Conservation (phyloP, 1,140 invertebrate genomes). For the Microplitis mediator region DNA sequence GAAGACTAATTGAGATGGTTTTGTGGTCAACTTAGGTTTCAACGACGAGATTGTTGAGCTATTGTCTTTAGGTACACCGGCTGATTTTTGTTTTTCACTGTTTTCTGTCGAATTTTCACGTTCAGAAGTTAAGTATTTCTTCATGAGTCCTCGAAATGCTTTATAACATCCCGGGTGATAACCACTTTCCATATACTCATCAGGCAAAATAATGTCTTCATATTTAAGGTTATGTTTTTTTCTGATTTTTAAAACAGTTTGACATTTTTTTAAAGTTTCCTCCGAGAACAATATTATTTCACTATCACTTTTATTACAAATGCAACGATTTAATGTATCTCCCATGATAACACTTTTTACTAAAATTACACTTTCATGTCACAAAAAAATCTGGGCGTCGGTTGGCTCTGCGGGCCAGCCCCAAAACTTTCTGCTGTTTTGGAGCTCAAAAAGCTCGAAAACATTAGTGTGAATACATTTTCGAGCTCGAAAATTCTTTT, state of each 20-base stretch:
- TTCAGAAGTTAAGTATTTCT: constrained; percentile 26
- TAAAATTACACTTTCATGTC: not conserved
- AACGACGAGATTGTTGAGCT: constrained; percentile 8
- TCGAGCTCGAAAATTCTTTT: no score
- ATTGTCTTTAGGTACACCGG: constrained; percentile 12
- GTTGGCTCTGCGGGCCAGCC: not conserved
- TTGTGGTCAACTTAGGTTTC: constrained; percentile 13
- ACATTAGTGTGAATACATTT: no score
- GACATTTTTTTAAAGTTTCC: constrained; percentile 29
- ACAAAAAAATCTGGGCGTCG: constrained; percentile 3
- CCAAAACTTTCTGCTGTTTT: no score
- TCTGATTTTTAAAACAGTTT: constrained; percentile 24
- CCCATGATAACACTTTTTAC: constrained; percentile 11
- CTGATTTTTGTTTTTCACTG: constrained; percentile 14
- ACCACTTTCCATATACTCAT: constrained; percentile 13
- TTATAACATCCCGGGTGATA: constrained; percentile 32
- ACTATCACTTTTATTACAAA: constrained; percentile 31
- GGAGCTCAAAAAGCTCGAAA: no score
- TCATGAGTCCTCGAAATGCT: constrained; percentile 25
- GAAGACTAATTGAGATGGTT: constrained; percentile 23
- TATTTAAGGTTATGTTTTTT: constrained; percentile 2
- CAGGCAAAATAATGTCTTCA: not conserved
- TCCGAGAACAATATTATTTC: constrained; percentile 31
- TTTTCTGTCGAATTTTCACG: constrained; percentile 1
- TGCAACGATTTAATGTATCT: constrained; percentile 21